A percentile compares a stretch with the other conserved stretches of the same genome.
These are phyloP conservation scores for Tipula confusa DNA, from an alignment of 2,888 invertebrate genomes.

Conservation along the genomic window DNA sequence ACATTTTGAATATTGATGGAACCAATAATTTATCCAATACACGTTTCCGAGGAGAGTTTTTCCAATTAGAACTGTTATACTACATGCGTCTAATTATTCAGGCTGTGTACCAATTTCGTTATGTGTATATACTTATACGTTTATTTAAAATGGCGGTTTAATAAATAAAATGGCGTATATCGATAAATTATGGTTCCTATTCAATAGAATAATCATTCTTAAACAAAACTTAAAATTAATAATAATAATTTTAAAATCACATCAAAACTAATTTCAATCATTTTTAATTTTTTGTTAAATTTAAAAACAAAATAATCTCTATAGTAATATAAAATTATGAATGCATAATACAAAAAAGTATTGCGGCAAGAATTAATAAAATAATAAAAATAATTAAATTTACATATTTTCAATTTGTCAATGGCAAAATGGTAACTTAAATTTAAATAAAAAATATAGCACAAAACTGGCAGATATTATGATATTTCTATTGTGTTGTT, in stretches of 20 bases:
- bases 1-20: background rate
- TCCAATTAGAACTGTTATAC: no score
- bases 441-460: conserved; percentile 27
- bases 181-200: background rate
- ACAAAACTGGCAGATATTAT: conserved; percentile 29
- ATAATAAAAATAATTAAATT: background rate
- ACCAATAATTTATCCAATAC: background rate
- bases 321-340: background rate
- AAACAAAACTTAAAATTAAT: background rate
- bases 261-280: background rate
- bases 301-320: background rate
- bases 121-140: no score
- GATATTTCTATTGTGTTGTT: background rate
- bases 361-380: background rate
- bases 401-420: background rate
- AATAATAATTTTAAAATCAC: background rate
- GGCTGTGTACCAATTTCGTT: no score
- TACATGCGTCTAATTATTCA: no score
- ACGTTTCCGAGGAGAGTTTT: no score
- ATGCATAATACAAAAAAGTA: background rate
- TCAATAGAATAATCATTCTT: background rate
- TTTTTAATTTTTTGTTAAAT: background rate
- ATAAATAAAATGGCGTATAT: no score
- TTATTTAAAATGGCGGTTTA: no score
- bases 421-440: conserved; percentile 30